A percentile compares a stretch with the other conserved stretches of the same genome.
phyloP scores from a whole-genome alignment of 2,113 vertebrate genomes.

The Campylomormyrus tamandua region DNA sequence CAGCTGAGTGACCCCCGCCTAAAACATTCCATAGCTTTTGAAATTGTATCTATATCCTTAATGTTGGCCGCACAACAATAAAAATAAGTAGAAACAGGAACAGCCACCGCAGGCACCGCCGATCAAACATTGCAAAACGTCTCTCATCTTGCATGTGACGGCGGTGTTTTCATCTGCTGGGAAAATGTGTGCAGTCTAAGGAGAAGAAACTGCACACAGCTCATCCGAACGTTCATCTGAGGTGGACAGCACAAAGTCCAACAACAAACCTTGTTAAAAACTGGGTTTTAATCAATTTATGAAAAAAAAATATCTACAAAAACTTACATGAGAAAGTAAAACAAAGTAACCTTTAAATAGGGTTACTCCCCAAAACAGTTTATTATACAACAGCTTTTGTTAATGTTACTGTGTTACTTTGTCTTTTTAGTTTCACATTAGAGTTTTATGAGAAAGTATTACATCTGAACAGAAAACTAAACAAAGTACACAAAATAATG shows the following conservation, averaged over 20 bases:
- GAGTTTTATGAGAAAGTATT: neutral
- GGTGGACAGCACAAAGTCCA: neutral
- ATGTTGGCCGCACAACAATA: neutral
- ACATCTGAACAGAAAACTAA: neutral
- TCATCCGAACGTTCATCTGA: neutral
- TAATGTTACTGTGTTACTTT: neutral
- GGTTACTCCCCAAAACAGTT: neutral
- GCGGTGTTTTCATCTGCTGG: neutral
- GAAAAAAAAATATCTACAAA: constrained; percentile 3
- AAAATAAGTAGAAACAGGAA: neutral
- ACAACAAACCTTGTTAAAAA: neutral
- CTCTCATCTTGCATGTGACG: neutral
- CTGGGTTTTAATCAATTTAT: neutral
- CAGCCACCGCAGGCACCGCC: neutral
- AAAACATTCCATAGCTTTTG: neutral
- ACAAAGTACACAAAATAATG: neutral
- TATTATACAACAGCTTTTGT: neutral
- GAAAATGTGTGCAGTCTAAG: neutral
- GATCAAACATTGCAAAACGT: neutral
- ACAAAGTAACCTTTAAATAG: neutral
- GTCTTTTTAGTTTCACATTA: neutral
- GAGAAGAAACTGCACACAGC: neutral
- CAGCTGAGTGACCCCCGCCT: neutral
- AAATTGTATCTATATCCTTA: neutral
- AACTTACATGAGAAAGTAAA: neutral